phyloP scores from a whole-genome alignment of 2,888 invertebrate species.

The Ferdinandea cuprea region DNA sequence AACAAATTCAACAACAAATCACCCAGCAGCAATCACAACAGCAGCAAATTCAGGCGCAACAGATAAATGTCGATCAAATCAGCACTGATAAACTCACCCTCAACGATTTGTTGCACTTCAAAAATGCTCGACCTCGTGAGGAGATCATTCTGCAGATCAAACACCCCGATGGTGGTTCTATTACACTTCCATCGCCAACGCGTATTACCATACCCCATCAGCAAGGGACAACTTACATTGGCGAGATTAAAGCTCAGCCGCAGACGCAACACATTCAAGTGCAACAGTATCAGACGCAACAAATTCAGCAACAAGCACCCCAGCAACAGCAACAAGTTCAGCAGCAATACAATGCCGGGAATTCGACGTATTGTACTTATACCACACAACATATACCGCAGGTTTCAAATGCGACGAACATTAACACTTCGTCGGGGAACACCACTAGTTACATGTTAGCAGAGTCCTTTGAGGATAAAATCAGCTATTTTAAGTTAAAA shows the following conservation, averaged over 20 bases:
- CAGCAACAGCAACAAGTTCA: slow-evolving; percentile 74
- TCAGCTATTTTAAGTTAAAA: slow-evolving; percentile 81
- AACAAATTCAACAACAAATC: slow-evolving; percentile 74
- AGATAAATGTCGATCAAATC: slow-evolving; percentile 78
- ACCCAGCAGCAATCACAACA: slow-evolving; percentile 76
- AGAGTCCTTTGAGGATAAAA: slow-evolving; percentile 79
- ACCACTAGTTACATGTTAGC: slow-evolving; percentile 27
- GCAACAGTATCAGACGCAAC: slow-evolving; percentile 80
- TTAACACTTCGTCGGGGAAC: slow-evolving; percentile 25
- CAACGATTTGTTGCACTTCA: slow-evolving; percentile 81
- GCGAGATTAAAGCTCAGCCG: slow-evolving; percentile 81
- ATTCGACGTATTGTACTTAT: slow-evolving; percentile 75
- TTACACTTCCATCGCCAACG: slow-evolving; percentile 80
- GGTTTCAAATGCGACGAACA: slow-evolving; percentile 26
- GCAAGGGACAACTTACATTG: slow-evolving; percentile 77
- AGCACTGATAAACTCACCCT: slow-evolving; percentile 82
- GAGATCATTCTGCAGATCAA: slow-evolving; percentile 82
- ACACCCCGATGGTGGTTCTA: slow-evolving; percentile 80
- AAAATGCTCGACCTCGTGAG: slow-evolving; percentile 80
- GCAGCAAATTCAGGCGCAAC: slow-evolving; percentile 78
- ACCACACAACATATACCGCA: slow-evolving; percentile 73
- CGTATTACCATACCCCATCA: slow-evolving; percentile 77
- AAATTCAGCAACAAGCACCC: slow-evolving; percentile 63
- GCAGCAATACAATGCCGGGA: slow-evolving; percentile 75
- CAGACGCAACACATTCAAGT: slow-evolving; percentile 81